These are phyloP conservation scores for Leptopterna dolabrata DNA, from an alignment of 2,888 invertebrate species.

Conservation along the genomic window DNA sequence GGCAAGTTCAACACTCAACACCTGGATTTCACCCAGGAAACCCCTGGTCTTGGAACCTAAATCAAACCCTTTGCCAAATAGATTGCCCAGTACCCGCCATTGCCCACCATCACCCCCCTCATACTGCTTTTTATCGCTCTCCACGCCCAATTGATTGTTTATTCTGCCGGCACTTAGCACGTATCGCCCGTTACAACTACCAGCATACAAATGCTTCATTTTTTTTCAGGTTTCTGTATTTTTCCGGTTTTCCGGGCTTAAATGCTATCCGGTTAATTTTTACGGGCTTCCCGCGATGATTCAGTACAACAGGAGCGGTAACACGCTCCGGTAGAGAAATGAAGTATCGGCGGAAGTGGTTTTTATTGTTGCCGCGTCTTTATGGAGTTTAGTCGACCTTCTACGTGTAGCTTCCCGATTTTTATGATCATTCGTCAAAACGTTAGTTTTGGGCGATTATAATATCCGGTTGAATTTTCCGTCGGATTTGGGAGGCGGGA, in stretches of 20 bases:
- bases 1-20: constrained; percentile 21
- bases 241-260: not conserved
- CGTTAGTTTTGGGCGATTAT: too few species aligned
- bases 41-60: constrained; percentile 2
- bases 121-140: constrained; percentile 21
- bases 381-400: not conserved
- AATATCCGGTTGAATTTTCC: too few species aligned
- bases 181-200: constrained; percentile 32
- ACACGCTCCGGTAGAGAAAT: not conserved
- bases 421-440: not conserved
- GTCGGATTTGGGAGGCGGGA: too few species aligned
- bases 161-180: constrained; percentile 39
- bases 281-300: not conserved
- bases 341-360: not conserved
- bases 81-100: not conserved
- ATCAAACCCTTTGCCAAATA: constrained; percentile 26
- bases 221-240: not conserved
- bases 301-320: not conserved
- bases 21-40: constrained; percentile 6
- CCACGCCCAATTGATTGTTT: constrained; percentile 42
- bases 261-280: not conserved
- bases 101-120: not conserved
- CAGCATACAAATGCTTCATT: constrained; percentile 33
- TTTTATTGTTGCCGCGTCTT: not conserved
- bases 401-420: not conserved